A percentile compares a stretch with the other conserved stretches of the same genome.
phyloP scores from a whole-genome alignment of 2,797 vertebrate species.

The Lepilemur septentrionalis region DNA sequence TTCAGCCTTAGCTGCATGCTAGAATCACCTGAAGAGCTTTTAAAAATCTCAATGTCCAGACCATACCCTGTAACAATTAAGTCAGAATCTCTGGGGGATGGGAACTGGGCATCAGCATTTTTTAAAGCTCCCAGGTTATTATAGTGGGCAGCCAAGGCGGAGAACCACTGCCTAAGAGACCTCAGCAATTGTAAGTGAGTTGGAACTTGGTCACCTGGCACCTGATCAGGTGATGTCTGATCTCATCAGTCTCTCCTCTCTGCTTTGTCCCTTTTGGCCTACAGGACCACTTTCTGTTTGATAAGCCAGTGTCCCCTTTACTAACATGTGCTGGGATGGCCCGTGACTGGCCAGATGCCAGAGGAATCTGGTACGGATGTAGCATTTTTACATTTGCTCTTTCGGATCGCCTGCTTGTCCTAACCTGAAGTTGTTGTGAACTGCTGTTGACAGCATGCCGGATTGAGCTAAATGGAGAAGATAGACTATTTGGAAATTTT shows the following conservation, averaged over 20 bases:
- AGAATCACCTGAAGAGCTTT: background rate
- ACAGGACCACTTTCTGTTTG: conserved; percentile 96
- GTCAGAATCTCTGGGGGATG: background rate
- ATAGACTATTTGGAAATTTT: background rate
- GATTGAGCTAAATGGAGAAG: background rate
- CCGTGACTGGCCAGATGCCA: conserved; percentile 95
- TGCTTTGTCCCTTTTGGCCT: conserved; percentile 50
- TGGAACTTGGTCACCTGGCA: background rate
- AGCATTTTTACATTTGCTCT: conserved; percentile 33
- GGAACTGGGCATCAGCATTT: background rate
- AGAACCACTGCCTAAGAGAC: background rate
- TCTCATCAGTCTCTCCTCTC: conserved; percentile 39
- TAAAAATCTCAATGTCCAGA: background rate
- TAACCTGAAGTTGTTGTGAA: conserved; percentile 64
- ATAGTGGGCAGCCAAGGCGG: background rate
- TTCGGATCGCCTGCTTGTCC: conserved; percentile 55
- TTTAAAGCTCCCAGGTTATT: background rate
- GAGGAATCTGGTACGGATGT: conserved; percentile 93
- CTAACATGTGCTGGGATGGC: conserved; percentile 94
- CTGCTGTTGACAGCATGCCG: conserved; percentile 63
- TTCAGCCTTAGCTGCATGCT: background rate
- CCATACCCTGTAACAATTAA: background rate
- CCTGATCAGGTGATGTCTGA: background rate
- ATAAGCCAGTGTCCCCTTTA: conserved; percentile 96
- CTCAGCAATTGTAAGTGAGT: background rate